Evolutionary conservation across 2,113 vertebrate species (phyloP).

Genomic region (Oreotragus oreotragus): DNA sequence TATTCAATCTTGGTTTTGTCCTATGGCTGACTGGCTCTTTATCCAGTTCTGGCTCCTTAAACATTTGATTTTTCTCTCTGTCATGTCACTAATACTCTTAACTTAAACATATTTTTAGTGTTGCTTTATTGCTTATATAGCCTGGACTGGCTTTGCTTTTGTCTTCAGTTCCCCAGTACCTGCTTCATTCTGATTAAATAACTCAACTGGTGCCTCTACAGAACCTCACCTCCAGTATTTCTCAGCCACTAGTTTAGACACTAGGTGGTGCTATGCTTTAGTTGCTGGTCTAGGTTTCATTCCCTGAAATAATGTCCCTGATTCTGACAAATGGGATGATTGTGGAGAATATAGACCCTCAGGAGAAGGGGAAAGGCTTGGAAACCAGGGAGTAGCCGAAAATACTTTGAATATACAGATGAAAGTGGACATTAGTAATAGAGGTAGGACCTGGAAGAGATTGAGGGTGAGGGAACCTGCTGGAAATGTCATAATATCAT

Average conservation of each 20-base stretch:
- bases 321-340: slow-evolving; percentile 38
- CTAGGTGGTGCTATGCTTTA: slow-evolving; percentile 29
- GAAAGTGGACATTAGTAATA: not conserved
- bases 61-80: not conserved
- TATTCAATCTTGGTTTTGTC: not conserved
- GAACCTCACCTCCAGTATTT: not conserved
- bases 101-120: not conserved
- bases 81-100: not conserved
- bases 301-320: not conserved
- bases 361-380: not conserved
- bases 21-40: not conserved
- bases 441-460: not conserved
- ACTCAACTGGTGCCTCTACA: not conserved
- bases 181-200: not conserved
- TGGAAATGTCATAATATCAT: not conserved
- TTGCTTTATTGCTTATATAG: not conserved
- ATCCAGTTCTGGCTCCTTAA: not conserved
- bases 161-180: not conserved
- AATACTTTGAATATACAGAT: not conserved
- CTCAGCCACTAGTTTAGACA: not conserved
- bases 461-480: not conserved
- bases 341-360: not conserved
- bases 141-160: not conserved
- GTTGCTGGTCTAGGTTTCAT: not conserved
- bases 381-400: not conserved